phyloP scores from a whole-genome alignment of 1,140 invertebrate genomes.

The Caenorhabditis elegans region WBcel235 BX284603.4:905501-906000 shows the following conservation, averaged over 20 bases:
- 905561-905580: too few species aligned
- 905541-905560: too few species aligned
- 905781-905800: background rate
- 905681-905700: slow-evolving; percentile 25
- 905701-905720: background rate
- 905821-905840: background rate
- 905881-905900: background rate
- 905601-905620: background rate
- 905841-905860: background rate
- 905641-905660: background rate
- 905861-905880: background rate
- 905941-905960: background rate
- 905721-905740: background rate
- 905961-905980: background rate
- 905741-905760: background rate
- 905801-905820: background rate
- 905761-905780: background rate
- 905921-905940: background rate
- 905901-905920: background rate
- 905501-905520: too few species aligned
- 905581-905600: too few species aligned
- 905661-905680: slow-evolving; percentile 10
- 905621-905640: background rate
- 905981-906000: background rate
- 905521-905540: too few species aligned